These are phyloP conservation scores for Nemotelus nigrinus DNA, from an alignment of 2,888 invertebrate species.

Conservation along the genomic window DNA sequence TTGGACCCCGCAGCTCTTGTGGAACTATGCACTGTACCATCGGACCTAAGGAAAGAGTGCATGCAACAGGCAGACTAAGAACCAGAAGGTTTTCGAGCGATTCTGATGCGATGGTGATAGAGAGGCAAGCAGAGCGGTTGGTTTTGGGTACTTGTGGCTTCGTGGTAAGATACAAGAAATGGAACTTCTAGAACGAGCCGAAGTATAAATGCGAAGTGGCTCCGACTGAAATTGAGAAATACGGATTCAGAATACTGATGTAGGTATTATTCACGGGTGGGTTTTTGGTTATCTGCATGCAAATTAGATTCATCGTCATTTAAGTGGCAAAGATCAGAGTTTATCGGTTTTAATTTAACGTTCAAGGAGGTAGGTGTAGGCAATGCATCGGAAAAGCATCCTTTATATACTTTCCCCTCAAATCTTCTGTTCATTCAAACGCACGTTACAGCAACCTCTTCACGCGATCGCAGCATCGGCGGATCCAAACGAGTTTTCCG, in stretches of 20 bases:
- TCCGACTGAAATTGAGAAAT: constrained; percentile 15
- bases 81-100: neutral
- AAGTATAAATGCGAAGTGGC: constrained; percentile 16
- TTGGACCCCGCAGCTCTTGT: neutral
- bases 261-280: neutral
- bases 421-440: too few relatives aligned
- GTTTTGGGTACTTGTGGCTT: neutral
- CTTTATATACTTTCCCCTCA: too few relatives aligned
- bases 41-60: neutral
- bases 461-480: too few relatives aligned
- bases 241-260: constrained; percentile 18
- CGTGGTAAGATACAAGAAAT: neutral
- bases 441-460: too few relatives aligned
- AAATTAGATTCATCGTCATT: too few relatives aligned
- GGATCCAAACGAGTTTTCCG: too few relatives aligned
- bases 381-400: too few relatives aligned
- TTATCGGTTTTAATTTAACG: too few relatives aligned
- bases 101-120: neutral
- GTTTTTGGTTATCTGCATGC: too few relatives aligned
- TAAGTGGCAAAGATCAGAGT: too few relatives aligned
- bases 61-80: neutral
- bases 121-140: neutral
- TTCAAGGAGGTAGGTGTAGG: too few relatives aligned
- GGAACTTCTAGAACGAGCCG: constrained; percentile 19
- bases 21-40: neutral